phyloP scores from a whole-genome alignment of 2,888 invertebrate species.

The Dolichomitus sp. region DNA sequence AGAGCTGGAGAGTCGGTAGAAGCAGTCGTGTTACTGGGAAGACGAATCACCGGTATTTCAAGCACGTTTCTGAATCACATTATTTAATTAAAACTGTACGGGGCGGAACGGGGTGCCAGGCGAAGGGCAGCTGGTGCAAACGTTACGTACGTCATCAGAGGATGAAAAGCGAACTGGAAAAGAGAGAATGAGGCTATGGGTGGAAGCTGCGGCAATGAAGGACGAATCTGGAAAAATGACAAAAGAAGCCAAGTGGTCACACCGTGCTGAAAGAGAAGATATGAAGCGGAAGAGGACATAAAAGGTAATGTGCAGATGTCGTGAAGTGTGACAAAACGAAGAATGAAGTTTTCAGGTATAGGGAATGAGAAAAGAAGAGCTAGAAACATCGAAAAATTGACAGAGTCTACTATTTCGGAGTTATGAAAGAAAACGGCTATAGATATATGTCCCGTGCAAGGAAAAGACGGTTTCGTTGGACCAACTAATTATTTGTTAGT shows the following conservation, averaged over 20 bases:
- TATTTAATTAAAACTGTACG: slow-evolving; percentile 79
- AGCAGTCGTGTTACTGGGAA: slow-evolving; percentile 58
- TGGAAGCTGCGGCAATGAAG: slow-evolving; percentile 15
- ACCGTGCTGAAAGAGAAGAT: background rate
- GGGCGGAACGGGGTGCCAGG: slow-evolving; percentile 36
- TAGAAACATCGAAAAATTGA: slow-evolving; percentile 31
- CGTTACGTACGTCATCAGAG: slow-evolving; percentile 43
- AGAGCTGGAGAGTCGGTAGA: slow-evolving; percentile 38
- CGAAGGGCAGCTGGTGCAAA: slow-evolving; percentile 54
- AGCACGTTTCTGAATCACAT: slow-evolving; percentile 77
- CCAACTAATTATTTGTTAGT: too few relatives aligned
- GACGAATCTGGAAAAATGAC: slow-evolving; percentile 27
- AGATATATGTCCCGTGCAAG: too few relatives aligned
- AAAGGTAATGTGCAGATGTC: slow-evolving; percentile 12
- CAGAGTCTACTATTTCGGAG: slow-evolving; percentile 69
- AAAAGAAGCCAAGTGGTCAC: slow-evolving; percentile 9
- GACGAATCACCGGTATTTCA: slow-evolving; percentile 76
- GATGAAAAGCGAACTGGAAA: slow-evolving; percentile 42
- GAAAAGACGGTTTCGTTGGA: too few relatives aligned
- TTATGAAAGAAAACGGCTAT: slow-evolving; percentile 66
- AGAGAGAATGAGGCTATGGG: slow-evolving; percentile 22
- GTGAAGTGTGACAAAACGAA: slow-evolving; percentile 5
- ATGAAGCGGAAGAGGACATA: background rate
- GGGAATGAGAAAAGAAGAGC: slow-evolving; percentile 20
- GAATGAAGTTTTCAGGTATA: too few relatives aligned